Evolutionary conservation across 2,888 invertebrate species (phyloP).

Genomic region (Apeira syringaria): DNA sequence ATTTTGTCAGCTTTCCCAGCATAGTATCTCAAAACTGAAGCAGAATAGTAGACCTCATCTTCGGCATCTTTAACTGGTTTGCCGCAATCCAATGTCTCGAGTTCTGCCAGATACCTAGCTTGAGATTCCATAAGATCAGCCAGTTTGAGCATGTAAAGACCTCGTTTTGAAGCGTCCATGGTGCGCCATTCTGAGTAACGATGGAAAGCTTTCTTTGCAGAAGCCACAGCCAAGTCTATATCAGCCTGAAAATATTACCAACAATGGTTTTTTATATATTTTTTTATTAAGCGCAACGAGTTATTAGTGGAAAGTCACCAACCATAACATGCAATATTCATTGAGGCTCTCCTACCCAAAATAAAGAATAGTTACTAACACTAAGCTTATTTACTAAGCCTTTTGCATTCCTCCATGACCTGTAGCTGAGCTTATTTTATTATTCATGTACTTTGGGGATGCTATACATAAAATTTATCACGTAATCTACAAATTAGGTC

Average conservation of each 20-base stretch:
- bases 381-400: too few species aligned
- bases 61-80: constrained; percentile 91
- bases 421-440: too few species aligned
- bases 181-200: constrained; percentile 90
- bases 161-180: constrained; percentile 92
- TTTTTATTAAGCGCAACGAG: too few species aligned
- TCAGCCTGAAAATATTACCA: constrained; percentile 85
- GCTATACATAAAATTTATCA: too few species aligned
- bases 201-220: constrained; percentile 90
- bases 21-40: constrained; percentile 90
- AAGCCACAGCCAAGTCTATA: constrained; percentile 90
- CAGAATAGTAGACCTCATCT: constrained; percentile 86
- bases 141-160: constrained; percentile 87
- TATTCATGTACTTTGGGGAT: too few species aligned
- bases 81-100: constrained; percentile 98
- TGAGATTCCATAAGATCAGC: constrained; percentile 92
- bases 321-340: too few species aligned
- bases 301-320: too few species aligned
- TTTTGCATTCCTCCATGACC: too few species aligned
- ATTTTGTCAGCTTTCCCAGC: constrained; percentile 97
- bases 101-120: constrained; percentile 88
- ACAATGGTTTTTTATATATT: too few species aligned
- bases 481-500: too few species aligned
- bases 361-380: too few species aligned
- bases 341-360: too few species aligned